A percentile compares a stretch with the other conserved stretches of the same genome.
Evolutionary conservation across 2,113 vertebrate species (phyloP).

Genomic region (Gnathonemus longibarbis): DNA sequence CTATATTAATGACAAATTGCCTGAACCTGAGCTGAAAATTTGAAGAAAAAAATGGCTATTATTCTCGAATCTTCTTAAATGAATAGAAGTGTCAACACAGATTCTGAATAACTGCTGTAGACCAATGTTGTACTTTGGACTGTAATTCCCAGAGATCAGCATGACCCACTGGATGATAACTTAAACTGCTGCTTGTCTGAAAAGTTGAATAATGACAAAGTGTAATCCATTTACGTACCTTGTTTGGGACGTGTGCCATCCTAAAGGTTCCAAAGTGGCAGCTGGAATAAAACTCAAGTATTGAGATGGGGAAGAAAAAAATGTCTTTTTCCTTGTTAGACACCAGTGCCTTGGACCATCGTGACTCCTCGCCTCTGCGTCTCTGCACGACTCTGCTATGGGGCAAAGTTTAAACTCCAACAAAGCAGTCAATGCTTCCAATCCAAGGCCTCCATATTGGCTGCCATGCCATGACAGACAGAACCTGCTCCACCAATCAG

Average conservation of each 20-base stretch:
- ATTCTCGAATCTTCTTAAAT: not conserved
- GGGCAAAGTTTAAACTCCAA: slow-evolving; percentile 55
- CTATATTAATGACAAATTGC: not conserved
- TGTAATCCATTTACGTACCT: slow-evolving; percentile 30
- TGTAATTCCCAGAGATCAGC: not conserved
- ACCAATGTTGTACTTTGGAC: not conserved
- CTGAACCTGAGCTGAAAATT: not conserved
- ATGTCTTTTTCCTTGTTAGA: slow-evolving; percentile 10
- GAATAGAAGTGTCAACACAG: not conserved
- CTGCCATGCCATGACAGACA: slow-evolving; percentile 36
- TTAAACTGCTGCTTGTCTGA: not conserved
- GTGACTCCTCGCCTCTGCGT: not conserved
- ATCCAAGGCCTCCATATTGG: slow-evolving; percentile 21
- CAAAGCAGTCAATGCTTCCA: slow-evolving; percentile 24
- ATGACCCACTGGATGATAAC: not conserved
- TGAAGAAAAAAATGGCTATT: not conserved
- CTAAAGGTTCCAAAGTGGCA: not conserved
- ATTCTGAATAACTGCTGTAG: not conserved
- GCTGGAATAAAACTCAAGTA: slow-evolving; percentile 32
- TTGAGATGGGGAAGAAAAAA: slow-evolving; percentile 20
- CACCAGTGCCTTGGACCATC: not conserved
- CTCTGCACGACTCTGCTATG: slow-evolving; percentile 23
- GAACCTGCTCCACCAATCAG: slow-evolving; percentile 33
- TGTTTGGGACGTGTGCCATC: slow-evolving; percentile 39
- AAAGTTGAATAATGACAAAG: not conserved